Conservation (phyloP, 2,113 vertebrate species). For the Machaerirhynchus nigripectus region DNA sequence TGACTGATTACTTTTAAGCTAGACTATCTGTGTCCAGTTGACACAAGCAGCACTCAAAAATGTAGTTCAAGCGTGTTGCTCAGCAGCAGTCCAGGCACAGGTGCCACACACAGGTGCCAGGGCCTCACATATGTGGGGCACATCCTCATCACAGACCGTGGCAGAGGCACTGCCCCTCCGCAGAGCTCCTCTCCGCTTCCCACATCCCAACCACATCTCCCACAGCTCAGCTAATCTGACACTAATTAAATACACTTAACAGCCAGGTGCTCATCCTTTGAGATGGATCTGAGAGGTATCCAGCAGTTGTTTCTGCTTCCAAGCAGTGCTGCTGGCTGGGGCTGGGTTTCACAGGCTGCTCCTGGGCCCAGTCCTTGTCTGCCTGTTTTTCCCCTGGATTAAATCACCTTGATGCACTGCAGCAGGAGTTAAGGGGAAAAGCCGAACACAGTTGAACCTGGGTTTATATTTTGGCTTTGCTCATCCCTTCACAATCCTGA, state of each 20-base stretch:
- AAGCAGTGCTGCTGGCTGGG: background rate
- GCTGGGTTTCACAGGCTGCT: background rate
- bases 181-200: background rate
- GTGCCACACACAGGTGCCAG: background rate
- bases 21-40: background rate
- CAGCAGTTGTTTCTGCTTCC: background rate
- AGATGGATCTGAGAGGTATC: background rate
- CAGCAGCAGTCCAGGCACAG: background rate
- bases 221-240: background rate
- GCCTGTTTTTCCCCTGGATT: background rate
- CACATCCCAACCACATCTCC: background rate
- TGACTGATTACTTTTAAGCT: background rate
- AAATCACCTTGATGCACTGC: background rate
- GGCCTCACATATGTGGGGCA: background rate
- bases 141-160: background rate
- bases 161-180: background rate
- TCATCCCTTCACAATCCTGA: background rate
- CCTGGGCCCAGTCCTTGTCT: background rate
- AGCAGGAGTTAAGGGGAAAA: background rate
- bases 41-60: background rate
- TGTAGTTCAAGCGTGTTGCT: rapidly evolving
- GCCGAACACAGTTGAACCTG: background rate
- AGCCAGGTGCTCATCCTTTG: background rate
- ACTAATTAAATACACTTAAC: background rate
- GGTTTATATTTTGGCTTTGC: background rate